Evolutionary conservation across 2,113 vertebrate species (phyloP).

Genomic region (Benitochromis conjunctus): DNA sequence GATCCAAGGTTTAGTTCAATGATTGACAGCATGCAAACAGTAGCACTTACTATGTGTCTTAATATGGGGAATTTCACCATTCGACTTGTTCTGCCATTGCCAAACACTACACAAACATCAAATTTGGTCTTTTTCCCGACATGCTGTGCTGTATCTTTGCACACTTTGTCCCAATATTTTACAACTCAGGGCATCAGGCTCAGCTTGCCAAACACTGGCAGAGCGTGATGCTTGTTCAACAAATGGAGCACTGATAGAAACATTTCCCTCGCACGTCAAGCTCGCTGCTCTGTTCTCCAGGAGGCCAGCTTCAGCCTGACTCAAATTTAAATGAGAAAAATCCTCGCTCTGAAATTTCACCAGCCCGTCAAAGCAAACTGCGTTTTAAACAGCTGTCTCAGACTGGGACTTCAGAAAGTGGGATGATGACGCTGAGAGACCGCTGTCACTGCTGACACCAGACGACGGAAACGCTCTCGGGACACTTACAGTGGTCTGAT

Average conservation of each 20-base stretch:
- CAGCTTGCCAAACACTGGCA: not conserved
- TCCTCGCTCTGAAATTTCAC: not conserved
- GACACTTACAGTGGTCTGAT: not conserved
- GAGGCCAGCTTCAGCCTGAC: not conserved
- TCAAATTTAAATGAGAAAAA: slow-evolving; percentile 10
- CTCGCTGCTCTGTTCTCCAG: not conserved
- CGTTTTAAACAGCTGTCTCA: not conserved
- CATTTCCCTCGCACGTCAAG: not conserved
- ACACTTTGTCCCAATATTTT: slow-evolving; percentile 4
- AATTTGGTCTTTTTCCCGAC: not conserved
- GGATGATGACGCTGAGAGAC: not conserved
- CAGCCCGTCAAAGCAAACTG: slow-evolving; percentile 3
- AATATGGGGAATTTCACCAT: not conserved
- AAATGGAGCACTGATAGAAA: not conserved
- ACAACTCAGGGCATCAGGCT: not conserved
- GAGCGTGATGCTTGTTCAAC: not conserved
- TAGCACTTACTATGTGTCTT: not conserved
- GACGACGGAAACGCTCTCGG: not conserved
- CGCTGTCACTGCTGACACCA: not conserved
- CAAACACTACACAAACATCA: not conserved
- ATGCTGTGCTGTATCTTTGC: not conserved
- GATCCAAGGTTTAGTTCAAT: not conserved
- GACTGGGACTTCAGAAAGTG: not conserved
- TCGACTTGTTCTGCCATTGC: not conserved
- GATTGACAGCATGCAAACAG: not conserved